Base-by-base conservation (phyloP, 1,140 invertebrate genomes). In the Trichonephila inaurata region DNA sequence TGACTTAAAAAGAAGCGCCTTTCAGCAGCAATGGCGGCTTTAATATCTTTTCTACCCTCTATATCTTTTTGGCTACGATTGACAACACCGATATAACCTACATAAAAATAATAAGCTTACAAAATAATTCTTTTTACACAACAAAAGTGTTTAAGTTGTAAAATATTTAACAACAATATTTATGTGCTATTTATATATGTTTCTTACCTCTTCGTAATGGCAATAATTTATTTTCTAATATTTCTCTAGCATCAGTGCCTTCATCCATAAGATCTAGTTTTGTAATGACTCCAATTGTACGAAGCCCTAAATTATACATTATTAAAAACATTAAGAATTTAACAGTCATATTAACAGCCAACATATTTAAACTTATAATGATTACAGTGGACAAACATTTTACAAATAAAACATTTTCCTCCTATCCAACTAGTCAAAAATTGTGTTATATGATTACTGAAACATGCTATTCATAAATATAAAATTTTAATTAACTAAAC, bases 1-100 rank as follows among this genome's bases (percentile, higher is more conserved):
- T 99, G 98, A 95, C 98, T 98, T 87, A 99, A 97, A 96, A 99
- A 99, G 96, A 99, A 99, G 96, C 99, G 99, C 94, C 99, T 97
- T 96, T 99, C 99, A 81, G 98, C 98, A 87, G 97, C 98, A 94
- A 99, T 96, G 5, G 99, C 99, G 94, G 97, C 97, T 95, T 98
- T 97, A 94, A 99, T 99, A 95, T 99, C 99, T 96, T 99, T 99
- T 66, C 97, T 97, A 0, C 99, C 97, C 66, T 97, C 96, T 95
- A 97, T 97, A 94, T 97, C 96, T 69, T 94, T 99, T 96, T 99
- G 99, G 95, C 98, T 99, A 95, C 99, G 97, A 96, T 99, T 99
- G 12, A 99, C 99, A 12, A 99, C 99, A 95, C 99, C 99, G 95
- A 99, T 98, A 95, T 99, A 99, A 14, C 99, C 93, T 94, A 87